Base-by-base conservation (phyloP, 1,140 invertebrate genomes). In the Tetramorium simillimum region DNA sequence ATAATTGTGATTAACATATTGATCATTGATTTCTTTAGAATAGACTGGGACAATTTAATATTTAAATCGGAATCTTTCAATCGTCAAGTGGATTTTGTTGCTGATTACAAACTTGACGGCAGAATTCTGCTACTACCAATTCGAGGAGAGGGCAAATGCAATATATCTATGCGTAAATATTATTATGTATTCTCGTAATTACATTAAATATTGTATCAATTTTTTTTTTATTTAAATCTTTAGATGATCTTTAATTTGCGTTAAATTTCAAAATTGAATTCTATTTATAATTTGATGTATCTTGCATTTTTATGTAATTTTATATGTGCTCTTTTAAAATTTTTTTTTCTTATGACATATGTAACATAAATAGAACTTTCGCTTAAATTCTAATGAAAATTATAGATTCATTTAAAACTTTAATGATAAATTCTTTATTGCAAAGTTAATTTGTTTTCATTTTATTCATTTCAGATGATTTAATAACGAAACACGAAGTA, bases 61-160 rank as follows among this genome's bases (percentile, higher is more conserved):
- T 94, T 89, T 86, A 95, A 37, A 94, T 96, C 78, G 91, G 96
- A 86, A 91, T 94, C 92, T 93, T 84, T 88, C 18, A 91, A 93
- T 87, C 91, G 92, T n/a, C 88, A 92, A 72, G 82, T 97, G 85
- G 95, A 96, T 86, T 96, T 97, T 89, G 91, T 96, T 6, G 96
- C 96, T 0, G 95, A 97, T 89, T 98, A 97, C 87, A 96, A 96
- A 65, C 95, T 97, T 92, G 95, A 96, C 28, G 97, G 97, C 40
- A 96, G 96, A 69, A 96, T 98, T 70, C 91, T 98, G 4, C 90
- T 98, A 18, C 90, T 98, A 43, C 97, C 97, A 0, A 96, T 98
- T 28, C 96, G 95, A n/a, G 97, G 97, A 51, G 95, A 96, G 80
- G 97, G 97, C 7, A 94, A 96, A 58, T 96, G 96, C 0, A 97